Percentiles rank a stretch among this genome's conserved stretches.
These are phyloP conservation scores for Calliscelio sp. DNA, from an alignment of 2,888 invertebrate species.

Conservation along the genomic window DNA sequence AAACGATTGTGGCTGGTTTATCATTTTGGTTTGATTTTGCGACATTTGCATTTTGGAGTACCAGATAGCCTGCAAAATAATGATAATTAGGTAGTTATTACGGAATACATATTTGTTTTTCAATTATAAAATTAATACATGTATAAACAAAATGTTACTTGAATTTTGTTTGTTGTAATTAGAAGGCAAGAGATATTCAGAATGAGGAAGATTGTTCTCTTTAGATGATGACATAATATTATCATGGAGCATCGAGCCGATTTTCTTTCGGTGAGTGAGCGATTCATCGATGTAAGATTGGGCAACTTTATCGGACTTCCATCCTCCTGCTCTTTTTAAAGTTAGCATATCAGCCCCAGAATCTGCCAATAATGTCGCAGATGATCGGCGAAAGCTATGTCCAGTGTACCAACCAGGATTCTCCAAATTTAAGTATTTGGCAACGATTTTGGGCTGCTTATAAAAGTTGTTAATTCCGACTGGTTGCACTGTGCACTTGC, in stretches of 20 bases:
- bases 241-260: background rate
- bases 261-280: background rate
- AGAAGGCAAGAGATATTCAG: too few relatives aligned
- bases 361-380: slow-evolving; percentile 66
- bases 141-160: too few relatives aligned
- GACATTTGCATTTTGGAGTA: too few relatives aligned
- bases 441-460: slow-evolving; percentile 69
- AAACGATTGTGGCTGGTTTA: too few relatives aligned
- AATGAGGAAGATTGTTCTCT: too few relatives aligned
- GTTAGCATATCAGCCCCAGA: slow-evolving; percentile 55
- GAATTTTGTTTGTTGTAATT: too few relatives aligned
- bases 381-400: slow-evolving; percentile 52
- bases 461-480: slow-evolving; percentile 70
- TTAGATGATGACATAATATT: too few relatives aligned
- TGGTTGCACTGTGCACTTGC: slow-evolving; percentile 65
- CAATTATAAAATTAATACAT: too few relatives aligned
- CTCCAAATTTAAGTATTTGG: slow-evolving; percentile 63
- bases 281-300: slow-evolving; percentile 3
- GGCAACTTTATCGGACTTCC: slow-evolving; percentile 37
- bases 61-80: too few relatives aligned
- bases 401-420: slow-evolving; percentile 65
- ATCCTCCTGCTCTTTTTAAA: slow-evolving; percentile 55
- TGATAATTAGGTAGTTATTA: too few relatives aligned
- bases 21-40: too few relatives aligned
- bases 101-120: too few relatives aligned